A percentile compares a stretch with the other conserved stretches of the same genome.
Evolutionary conservation across 92 coral and sea anemone genomes (phyloP).

Genomic region (Zoanthus sociatus): DNA sequence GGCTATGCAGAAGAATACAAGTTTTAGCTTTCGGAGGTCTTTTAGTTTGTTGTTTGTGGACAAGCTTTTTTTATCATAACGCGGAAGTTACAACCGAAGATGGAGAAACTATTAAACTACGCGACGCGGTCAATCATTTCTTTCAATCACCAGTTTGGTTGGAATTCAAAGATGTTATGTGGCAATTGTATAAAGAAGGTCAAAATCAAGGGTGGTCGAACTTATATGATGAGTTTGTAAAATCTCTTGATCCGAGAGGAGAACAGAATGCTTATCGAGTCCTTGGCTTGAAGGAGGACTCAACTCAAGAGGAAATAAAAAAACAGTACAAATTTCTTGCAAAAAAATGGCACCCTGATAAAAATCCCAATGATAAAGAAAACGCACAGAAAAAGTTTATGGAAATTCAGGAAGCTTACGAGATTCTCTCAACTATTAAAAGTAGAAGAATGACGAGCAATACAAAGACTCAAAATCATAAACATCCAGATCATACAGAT

Average conservation of each 20-base stretch:
- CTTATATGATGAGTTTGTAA: slow-evolving; percentile 94
- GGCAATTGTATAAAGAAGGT: slow-evolving; percentile 88
- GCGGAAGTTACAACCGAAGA: slow-evolving; percentile 97
- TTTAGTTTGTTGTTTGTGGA: slow-evolving; percentile 83
- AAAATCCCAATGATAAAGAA: slow-evolving; percentile 76
- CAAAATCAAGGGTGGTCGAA: slow-evolving; percentile 98
- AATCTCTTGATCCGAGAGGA: slow-evolving; percentile 98
- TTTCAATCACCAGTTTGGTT: slow-evolving; percentile 97
- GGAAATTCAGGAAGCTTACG: slow-evolving; percentile 98
- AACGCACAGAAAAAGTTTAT: slow-evolving; percentile 90
- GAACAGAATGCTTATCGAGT: slow-evolving; percentile 95
- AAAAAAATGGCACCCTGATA: slow-evolving; percentile 94
- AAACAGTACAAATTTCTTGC: slow-evolving; percentile 93
- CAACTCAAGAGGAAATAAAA: slow-evolving; percentile 88
- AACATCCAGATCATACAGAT: slow-evolving; percentile 68
- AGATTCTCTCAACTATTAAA: slow-evolving; percentile 87
- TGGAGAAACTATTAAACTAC: slow-evolving; percentile 94
- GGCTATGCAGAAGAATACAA: slow-evolving; percentile 85
- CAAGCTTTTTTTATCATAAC: slow-evolving; percentile 94
- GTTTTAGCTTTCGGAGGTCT: slow-evolving; percentile 79
- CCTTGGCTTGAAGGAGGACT: slow-evolving; percentile 84
- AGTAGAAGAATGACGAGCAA: slow-evolving; percentile 79
- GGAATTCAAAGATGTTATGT: slow-evolving; percentile 91
- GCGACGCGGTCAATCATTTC: slow-evolving; percentile 96
- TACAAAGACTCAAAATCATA: slow-evolving; percentile 71